phyloP scores from a whole-genome alignment of 2,113 vertebrate species.

The Dolichallabes microphthalmus region DNA sequence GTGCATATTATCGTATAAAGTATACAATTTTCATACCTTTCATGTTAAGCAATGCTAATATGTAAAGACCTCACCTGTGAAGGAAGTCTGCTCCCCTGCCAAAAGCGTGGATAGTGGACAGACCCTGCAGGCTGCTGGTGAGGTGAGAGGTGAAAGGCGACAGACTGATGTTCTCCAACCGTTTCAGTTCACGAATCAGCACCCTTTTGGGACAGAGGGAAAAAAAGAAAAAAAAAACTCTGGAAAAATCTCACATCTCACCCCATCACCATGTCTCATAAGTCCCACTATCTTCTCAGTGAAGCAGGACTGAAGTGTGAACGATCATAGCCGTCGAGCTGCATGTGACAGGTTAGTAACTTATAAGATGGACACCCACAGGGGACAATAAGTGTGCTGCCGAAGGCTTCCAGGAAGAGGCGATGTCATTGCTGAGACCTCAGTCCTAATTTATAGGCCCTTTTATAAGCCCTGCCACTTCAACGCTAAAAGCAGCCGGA shows the following conservation, averaged over 20 bases:
- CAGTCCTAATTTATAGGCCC: conserved; percentile 50
- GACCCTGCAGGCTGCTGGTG: conserved; percentile 79
- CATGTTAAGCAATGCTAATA: background rate
- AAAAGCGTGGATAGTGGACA: conserved; percentile 79
- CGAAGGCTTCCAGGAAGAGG: conserved; percentile 43
- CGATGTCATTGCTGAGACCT: conserved; percentile 42
- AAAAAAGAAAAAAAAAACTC: background rate
- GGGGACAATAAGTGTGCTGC: conserved; percentile 43
- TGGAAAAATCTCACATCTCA: conserved; percentile 1
- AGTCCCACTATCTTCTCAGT: conserved; percentile 29
- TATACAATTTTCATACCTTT: background rate
- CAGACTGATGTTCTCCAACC: conserved; percentile 79
- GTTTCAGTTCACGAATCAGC: conserved; percentile 79
- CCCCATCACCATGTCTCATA: background rate
- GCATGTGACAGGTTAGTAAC: conserved; percentile 51
- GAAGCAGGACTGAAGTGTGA: conserved; percentile 37
- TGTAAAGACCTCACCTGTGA: conserved; percentile 62
- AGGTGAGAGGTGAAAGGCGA: conserved; percentile 82
- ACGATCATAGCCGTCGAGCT: conserved; percentile 46
- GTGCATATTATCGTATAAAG: background rate
- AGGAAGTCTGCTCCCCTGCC: conserved; percentile 71
- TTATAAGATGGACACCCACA: conserved; percentile 49
- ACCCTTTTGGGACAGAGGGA: conserved; percentile 64
- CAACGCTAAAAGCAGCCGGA: conserved; percentile 32
- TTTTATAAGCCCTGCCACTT: conserved; percentile 46